Evolutionary conservation across 2,888 invertebrate species (phyloP).

Genomic region (Hedychridium roseum): DNA sequence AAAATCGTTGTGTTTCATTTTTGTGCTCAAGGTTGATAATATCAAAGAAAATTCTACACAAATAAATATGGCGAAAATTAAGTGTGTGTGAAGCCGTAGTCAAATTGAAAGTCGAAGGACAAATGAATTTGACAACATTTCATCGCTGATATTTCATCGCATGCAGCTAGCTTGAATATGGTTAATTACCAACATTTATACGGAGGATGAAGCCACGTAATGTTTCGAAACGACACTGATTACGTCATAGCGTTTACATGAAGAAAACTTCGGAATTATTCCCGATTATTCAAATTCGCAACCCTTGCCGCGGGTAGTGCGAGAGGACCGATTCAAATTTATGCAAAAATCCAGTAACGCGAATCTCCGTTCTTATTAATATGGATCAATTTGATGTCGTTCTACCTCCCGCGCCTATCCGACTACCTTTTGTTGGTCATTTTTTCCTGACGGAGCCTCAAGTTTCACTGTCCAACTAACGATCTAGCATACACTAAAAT

Average conservation of each 20-base stretch:
- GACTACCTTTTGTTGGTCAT: constrained; percentile 2
- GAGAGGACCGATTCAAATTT: constrained; percentile 51
- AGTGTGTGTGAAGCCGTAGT: too few species aligned
- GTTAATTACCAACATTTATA: constrained; percentile 38
- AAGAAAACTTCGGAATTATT: constrained; percentile 53
- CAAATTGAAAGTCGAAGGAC: too few species aligned
- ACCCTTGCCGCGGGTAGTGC: constrained; percentile 42
- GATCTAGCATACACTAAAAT: constrained; percentile 8
- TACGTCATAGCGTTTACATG: constrained; percentile 41
- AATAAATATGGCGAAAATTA: too few species aligned
- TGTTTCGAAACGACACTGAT: constrained; percentile 39
- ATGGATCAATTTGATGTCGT: constrained; percentile 54
- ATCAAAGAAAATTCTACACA: too few species aligned
- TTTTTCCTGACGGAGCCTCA: constrained; percentile 8
- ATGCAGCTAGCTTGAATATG: too few species aligned
- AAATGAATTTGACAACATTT: too few species aligned
- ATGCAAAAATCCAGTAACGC: constrained; percentile 53
- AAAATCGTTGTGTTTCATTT: too few species aligned
- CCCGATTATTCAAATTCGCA: constrained; percentile 56
- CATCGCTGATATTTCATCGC: too few species aligned
- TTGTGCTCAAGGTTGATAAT: too few species aligned
- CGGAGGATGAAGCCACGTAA: constrained; percentile 35
- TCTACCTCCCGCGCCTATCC: not conserved
- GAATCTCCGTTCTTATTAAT: constrained; percentile 54
- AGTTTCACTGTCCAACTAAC: constrained; percentile 24